These are phyloP conservation scores for Sorex araneus DNA, from an alignment of 2,113 vertebrate species.

Conservation along the genomic window DNA sequence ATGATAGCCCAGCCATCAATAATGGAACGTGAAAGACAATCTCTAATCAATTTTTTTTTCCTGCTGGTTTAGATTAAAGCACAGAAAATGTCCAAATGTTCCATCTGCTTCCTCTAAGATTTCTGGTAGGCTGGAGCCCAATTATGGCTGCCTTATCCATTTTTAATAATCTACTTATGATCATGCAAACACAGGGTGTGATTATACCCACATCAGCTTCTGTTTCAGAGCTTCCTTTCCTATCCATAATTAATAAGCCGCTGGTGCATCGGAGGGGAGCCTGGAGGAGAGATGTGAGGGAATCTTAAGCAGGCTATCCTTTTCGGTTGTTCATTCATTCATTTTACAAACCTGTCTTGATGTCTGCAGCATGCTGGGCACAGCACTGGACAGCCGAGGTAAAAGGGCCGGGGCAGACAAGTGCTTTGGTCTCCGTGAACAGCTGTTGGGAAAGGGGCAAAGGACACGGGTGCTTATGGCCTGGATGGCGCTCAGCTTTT, in stretches of 20 bases:
- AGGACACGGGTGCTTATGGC: rapidly evolving
- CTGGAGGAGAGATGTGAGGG: conserved; percentile 61
- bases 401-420: neutral
- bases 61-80: conserved; percentile 82
- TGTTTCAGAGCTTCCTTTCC: conserved; percentile 77
- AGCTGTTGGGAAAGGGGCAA: neutral
- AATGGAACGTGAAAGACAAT: conserved; percentile 79
- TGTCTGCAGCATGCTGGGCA: neutral
- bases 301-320: neutral
- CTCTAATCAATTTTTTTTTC: conserved; percentile 82
- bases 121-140: conserved; percentile 85
- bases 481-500: neutral
- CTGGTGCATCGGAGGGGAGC: conserved; percentile 54
- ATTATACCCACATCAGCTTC: conserved; percentile 82
- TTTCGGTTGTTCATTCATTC: conserved; percentile 60
- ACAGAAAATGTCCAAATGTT: conserved; percentile 79
- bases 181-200: conserved; percentile 81
- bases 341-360: conserved; percentile 54
- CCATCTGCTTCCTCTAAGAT: conserved; percentile 84
- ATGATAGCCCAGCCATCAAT: conserved; percentile 69
- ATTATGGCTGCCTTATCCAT: conserved; percentile 85
- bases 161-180: conserved; percentile 86
- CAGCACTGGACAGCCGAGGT: neutral
- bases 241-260: conserved; percentile 85
- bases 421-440: neutral